Evolutionary conservation across 2,888 invertebrate genomes (phyloP), one percentile per base, ranked within the genome.

Genomic region (Deilephila elpenor): DNA sequence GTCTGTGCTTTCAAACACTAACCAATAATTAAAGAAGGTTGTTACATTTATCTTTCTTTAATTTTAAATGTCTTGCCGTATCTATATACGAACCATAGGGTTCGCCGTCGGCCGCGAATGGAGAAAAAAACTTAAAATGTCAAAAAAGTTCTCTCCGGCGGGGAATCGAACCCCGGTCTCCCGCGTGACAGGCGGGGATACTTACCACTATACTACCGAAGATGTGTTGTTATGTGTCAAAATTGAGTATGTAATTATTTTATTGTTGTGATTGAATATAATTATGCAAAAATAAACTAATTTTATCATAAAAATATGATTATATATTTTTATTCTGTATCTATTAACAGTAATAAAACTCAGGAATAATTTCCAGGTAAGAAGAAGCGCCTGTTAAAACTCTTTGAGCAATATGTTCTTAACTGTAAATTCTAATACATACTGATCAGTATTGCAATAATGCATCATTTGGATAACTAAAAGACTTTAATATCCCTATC

Each of bases 141-240:
- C n/a, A 1, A 78, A 78, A 74, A 64, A 25, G 20, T 3, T 76
- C 87, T 88, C 89, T 87, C 89, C 92, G 91, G 91, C 93, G 91
- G 93, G 93, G 93, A 93, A 93, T 93, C 92, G 93, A 93, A 93
- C 93, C 92, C 92, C 91, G 92, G 93, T 93, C 93, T 93, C 92
- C 92, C 93, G 92, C 92, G 93, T 93, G 92, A 93, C 92, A 93
- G 92, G 93, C 92, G 92, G 93, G 92, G 92, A 93, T 93, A 93
- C 93, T 93, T 76, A 93, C 93, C 93, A 93, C 92, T 93, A 93
- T 92, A 93, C 92, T 93, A 93, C 92, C 92, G 92, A 91, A 88
- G 91, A 92, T 79, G 77, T 81, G 61, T 17, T 11, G 17, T 2
- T 0, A 0, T 0, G 1, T 67, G 25, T 0, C 25, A 6, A 51